Evolutionary conservation across 2,797 vertebrate species (phyloP).

Genomic region (Xerus rutilus): DNA sequence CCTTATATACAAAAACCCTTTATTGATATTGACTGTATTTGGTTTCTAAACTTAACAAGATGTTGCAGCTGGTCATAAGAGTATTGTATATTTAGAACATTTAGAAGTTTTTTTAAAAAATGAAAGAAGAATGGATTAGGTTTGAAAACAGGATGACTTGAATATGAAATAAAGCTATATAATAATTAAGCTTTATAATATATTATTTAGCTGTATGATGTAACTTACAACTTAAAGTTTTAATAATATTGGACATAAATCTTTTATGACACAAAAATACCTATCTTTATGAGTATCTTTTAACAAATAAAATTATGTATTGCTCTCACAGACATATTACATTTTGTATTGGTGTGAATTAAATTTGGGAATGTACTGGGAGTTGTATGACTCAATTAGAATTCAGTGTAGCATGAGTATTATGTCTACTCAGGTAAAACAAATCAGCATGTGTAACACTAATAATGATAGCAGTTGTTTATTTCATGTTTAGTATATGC

Average conservation of each 20-base stretch:
- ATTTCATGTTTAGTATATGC: background rate
- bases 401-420: background rate
- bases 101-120: background rate
- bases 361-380: constrained; percentile 33
- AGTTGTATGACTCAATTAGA: constrained; percentile 3
- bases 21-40: background rate
- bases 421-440: background rate
- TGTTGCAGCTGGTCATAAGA: background rate
- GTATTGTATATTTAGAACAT: constrained; percentile 25
- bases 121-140: constrained; percentile 35
- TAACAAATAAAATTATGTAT: constrained; percentile 11
- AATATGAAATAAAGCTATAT: constrained; percentile 23
- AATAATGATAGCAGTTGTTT: background rate
- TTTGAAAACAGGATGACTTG: constrained; percentile 12
- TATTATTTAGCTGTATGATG: background rate
- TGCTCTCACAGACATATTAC: background rate
- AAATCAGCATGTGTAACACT: background rate
- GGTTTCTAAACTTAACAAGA: constrained; percentile 48
- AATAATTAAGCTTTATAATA: background rate
- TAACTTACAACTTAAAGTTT: constrained; percentile 34
- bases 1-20: background rate
- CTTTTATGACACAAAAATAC: constrained; percentile 44
- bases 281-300: background rate
- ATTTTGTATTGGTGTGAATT: constrained; percentile 40
- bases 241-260: constrained; percentile 31